Evolutionary conservation across 2,797 vertebrate genomes (phyloP).

Genomic region (Acipenser oxyrinchus): DNA sequence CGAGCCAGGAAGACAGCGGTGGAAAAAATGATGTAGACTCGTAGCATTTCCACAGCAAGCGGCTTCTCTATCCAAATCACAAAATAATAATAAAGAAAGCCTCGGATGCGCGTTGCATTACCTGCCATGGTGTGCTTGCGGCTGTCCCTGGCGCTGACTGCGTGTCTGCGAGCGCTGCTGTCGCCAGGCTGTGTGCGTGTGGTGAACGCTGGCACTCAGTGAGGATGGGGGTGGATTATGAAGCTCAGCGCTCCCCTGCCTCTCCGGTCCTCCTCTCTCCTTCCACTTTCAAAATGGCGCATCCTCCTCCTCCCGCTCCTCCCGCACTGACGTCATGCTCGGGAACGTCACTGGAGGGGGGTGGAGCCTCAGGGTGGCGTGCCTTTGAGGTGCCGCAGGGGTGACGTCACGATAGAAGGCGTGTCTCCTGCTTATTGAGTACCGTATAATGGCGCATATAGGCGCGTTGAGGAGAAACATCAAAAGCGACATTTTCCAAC

Average conservation of each 20-base stretch:
- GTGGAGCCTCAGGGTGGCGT: not conserved
- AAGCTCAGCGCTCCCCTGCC: not conserved
- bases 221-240: not conserved
- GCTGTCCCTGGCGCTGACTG: conserved; percentile 26
- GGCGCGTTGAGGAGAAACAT: too few relatives aligned
- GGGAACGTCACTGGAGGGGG: not conserved
- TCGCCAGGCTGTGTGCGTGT: conserved; percentile 17
- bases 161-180: conserved; percentile 16
- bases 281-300: conserved; percentile 44
- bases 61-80: not conserved
- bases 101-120: conserved; percentile 26
- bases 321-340: conserved; percentile 22
- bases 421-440: too few relatives aligned
- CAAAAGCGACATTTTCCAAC: too few relatives aligned
- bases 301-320: conserved; percentile 29
- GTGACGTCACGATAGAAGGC: too few relatives aligned
- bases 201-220: conserved; percentile 8
- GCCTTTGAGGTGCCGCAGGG: too few relatives aligned
- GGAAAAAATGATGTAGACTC: too few relatives aligned
- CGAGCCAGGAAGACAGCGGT: too few relatives aligned
- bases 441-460: too few relatives aligned
- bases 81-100: not conserved
- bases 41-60: too few relatives aligned
- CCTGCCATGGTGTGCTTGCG: conserved; percentile 66
- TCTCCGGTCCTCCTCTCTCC: conserved; percentile 24